Base-by-base conservation (phyloP, 2,797 vertebrate species). In the Sandelia bainsii region DNA sequence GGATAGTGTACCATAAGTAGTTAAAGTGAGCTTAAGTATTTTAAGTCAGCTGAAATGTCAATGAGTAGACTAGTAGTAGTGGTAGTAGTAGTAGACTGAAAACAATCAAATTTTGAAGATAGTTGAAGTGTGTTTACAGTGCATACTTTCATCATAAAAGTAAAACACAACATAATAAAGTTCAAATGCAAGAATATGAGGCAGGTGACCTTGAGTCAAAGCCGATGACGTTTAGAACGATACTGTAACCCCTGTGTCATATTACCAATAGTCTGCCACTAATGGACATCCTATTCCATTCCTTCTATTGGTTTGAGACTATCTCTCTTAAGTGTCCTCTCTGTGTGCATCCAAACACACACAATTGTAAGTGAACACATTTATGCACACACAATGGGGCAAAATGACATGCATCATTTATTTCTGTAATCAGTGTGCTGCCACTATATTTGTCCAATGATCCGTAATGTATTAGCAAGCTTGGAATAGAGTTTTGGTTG, bases 361-460 rank as follows among this genome's bases (percentile, higher is more conserved):
- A 69, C 59, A 57, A 61, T 32, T 62, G 34, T 23, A 42, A 68
- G 8, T 37, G 46, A 42, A 77, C 20, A 13, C 60, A 46, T 48
- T 20, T n/a, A 49, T n/a, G 11, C 64, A 39, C 60, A 46, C 57
- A n/a, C 25, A 79, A 58, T 32, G 4, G 34, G 22, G 37, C 42
- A 63, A 79, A 77, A 77, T 54, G 29, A 54, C 64, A 80, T 74
- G 79, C 85, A 82, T 89, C 86, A 80, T 85, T 90, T 81, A 80
- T 83, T 84, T 74, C 58, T 87, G 75, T 86, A 87, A 91, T 89
- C 87, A 85, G 73, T 48, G 63, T 32, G 44, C 82, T 39, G 58
- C 68, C 80, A 76, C 79, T 89, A 58, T 84, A 77, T 87, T 85
- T 82, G 78, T 88, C 71, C 87, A 91, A 90, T 90, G 89, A 87